A percentile compares a stretch with the other conserved stretches of the same genome.
Conservation (phyloP, 2,797 vertebrate genomes). For the Heteromormyrus szaboi region DNA sequence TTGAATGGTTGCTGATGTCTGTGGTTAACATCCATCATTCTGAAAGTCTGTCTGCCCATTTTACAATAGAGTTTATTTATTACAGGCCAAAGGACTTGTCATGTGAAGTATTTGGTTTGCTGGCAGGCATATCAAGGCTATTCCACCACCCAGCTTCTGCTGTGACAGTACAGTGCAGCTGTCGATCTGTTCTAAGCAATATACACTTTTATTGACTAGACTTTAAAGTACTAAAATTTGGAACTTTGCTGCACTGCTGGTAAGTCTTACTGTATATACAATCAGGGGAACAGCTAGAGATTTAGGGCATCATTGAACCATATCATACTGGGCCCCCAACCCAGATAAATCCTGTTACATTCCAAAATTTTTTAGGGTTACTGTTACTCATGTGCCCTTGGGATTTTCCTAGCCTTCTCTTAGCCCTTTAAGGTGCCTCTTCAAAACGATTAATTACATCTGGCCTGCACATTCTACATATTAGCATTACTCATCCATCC, state of each 20-base stretch:
- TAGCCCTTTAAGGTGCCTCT: not conserved
- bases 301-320: not conserved
- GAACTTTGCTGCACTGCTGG: not conserved
- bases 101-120: not conserved
- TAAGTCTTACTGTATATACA: not conserved
- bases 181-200: not conserved
- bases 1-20: not conserved
- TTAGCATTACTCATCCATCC: not conserved
- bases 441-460: not conserved
- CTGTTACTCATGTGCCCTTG: not conserved
- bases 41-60: not conserved
- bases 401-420: not conserved
- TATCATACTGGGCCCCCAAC: not conserved
- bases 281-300: not conserved
- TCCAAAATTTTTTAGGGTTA: not conserved
- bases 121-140: not conserved
- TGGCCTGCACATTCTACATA: not conserved
- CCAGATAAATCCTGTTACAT: not conserved
- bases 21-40: not conserved
- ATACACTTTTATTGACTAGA: not conserved
- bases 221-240: not conserved
- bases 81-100: not conserved
- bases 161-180: not conserved
- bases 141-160: not conserved
- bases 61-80: not conserved